phyloP scores from a whole-genome alignment of 2,797 vertebrate genomes.

The Pampus argenteus region DNA sequence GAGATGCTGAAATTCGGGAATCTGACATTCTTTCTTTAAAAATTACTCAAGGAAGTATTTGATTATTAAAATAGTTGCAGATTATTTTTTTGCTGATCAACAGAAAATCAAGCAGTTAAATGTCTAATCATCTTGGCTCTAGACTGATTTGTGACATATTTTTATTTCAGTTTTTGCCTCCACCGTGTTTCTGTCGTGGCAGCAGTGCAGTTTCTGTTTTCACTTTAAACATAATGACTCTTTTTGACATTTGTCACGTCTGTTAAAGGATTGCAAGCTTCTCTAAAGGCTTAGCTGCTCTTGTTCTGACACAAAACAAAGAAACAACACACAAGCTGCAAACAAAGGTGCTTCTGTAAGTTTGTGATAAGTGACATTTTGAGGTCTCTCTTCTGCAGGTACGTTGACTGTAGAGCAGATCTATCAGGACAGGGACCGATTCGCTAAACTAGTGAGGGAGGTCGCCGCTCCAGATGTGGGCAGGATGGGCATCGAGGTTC shows the following conservation, averaged over 20 bases:
- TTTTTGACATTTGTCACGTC: no score
- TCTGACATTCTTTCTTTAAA: no score
- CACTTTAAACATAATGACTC: no score
- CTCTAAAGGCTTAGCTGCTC: not conserved
- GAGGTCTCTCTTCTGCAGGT: conserved; percentile 76
- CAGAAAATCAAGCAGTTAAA: not conserved
- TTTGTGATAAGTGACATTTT: not conserved
- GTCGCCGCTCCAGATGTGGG: conserved; percentile 95
- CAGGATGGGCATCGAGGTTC: conserved; percentile 96
- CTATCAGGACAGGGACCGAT: conserved; percentile 96
- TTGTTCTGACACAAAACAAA: not conserved
- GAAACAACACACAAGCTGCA: not conserved
- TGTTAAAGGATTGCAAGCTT: not conserved
- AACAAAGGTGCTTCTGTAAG: not conserved
- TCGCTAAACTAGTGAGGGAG: conserved; percentile 94
- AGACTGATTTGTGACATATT: not conserved
- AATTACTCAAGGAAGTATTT: no score
- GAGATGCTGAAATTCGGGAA: no score
- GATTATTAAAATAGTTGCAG: no score
- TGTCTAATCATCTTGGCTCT: not conserved
- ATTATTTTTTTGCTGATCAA: no score
- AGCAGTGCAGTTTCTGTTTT: no score
- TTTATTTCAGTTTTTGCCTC: no score
- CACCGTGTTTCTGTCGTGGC: no score
- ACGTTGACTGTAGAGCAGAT: conserved; percentile 97